phyloP scores from a whole-genome alignment of 1,140 invertebrate species.

The Tetranychus cinnabarinus region DNA sequence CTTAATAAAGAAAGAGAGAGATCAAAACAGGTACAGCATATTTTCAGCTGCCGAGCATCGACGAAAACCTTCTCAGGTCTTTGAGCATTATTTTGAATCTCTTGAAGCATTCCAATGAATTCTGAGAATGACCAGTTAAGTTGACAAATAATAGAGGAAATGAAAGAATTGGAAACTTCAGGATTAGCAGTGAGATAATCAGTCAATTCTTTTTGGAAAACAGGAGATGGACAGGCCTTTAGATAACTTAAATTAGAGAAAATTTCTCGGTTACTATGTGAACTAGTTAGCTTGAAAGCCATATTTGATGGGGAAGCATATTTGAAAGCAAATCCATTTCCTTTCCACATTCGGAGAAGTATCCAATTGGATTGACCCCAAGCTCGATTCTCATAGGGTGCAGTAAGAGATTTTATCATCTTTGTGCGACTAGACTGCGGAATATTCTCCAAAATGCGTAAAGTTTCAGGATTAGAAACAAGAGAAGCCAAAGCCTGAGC shows the following conservation, averaged over 20 bases:
- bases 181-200: conserved; percentile 27
- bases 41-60: conserved; percentile 52
- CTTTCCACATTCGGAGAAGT: conserved; percentile 52
- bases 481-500: conserved; percentile 49
- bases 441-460: conserved; percentile 35
- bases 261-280: conserved; percentile 1
- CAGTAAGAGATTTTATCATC: conserved; percentile 39
- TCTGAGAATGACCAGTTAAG: conserved; percentile 72
- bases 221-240: conserved; percentile 35
- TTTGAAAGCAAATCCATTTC: conserved; percentile 52
- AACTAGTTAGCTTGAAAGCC: conserved; percentile 4
- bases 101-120: conserved; percentile 59
- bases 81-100: conserved; percentile 34
- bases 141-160: conserved; percentile 56
- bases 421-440: conserved; percentile 29
- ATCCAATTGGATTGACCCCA: conserved; percentile 73
- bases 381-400: conserved; percentile 52
- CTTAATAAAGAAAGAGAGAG: conserved; percentile 40
- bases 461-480: conserved; percentile 31
- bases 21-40: conserved; percentile 59
- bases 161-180: conserved; percentile 32
- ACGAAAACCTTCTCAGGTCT: conserved; percentile 29
- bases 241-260: conserved; percentile 12
- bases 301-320: conserved; percentile 37
- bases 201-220: conserved; percentile 30